phyloP scores from a whole-genome alignment of 2,888 invertebrate species.

The Drosophila formosana region DNA sequence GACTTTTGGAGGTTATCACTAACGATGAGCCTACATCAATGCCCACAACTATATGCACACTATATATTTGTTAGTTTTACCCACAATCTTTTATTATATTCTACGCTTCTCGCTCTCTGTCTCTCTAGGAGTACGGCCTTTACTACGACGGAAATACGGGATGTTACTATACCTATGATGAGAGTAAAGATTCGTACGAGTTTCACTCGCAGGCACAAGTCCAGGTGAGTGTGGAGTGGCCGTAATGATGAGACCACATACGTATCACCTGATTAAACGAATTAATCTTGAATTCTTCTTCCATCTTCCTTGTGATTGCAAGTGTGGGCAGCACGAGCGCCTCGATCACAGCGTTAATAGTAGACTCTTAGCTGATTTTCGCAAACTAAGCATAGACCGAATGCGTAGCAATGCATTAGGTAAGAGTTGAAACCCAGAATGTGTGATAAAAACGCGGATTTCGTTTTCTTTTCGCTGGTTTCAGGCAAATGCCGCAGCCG shows the following conservation, averaged over 20 bases:
- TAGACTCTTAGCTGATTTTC: constrained; percentile 84
- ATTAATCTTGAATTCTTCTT: constrained; percentile 55
- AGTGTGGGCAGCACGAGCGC: constrained; percentile 57
- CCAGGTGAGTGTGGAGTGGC: constrained; percentile 66
- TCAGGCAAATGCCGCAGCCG: constrained; percentile 70
- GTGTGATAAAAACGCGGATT: constrained; percentile 85
- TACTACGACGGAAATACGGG: constrained; percentile 95
- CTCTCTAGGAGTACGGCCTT: constrained; percentile 91
- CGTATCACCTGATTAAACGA: background rate
- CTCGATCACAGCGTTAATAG: constrained; percentile 81
- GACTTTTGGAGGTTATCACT: constrained; percentile 60
- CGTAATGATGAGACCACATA: background rate
- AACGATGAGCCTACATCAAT: constrained; percentile 46
- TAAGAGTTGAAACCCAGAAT: constrained; percentile 85
- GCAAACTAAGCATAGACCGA: constrained; percentile 85
- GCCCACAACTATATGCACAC: constrained; percentile 8
- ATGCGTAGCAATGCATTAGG: constrained; percentile 86
- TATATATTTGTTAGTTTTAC: background rate
- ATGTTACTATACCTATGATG: constrained; percentile 93
- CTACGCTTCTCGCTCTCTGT: constrained; percentile 57
- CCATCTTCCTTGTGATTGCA: constrained; percentile 57
- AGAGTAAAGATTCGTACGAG: constrained; percentile 90
- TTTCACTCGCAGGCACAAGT: constrained; percentile 92
- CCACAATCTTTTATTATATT: background rate
- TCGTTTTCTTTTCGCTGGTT: constrained; percentile 83